Conservation (phyloP, 1,140 invertebrate genomes). For the Panulirus ornatus region DNA sequence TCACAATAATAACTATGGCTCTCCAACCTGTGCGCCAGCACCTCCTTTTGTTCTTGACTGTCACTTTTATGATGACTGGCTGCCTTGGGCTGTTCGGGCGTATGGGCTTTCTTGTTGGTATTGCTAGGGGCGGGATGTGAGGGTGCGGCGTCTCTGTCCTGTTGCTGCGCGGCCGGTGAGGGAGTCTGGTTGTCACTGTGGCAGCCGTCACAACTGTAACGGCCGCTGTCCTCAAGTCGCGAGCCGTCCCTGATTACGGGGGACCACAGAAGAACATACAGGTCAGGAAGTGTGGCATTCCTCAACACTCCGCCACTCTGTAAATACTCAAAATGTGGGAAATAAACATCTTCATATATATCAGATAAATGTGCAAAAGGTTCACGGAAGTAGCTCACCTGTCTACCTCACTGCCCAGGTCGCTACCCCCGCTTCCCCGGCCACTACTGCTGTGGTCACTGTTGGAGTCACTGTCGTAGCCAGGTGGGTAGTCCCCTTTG, state of each 20-base stretch:
- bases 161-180: background rate
- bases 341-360: too few species aligned
- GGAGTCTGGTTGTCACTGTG: background rate
- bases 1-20: background rate
- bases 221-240: slow-evolving; percentile 60
- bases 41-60: background rate
- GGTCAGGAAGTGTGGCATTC: too few species aligned
- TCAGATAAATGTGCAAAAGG: too few species aligned
- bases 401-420: slow-evolving; percentile 62
- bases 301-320: too few species aligned
- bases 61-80: background rate
- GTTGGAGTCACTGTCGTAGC: slow-evolving; percentile 63
- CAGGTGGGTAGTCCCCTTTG: slow-evolving; percentile 28
- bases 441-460: slow-evolving; percentile 69
- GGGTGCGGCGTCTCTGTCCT: background rate
- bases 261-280: too few species aligned
- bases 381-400: too few species aligned
- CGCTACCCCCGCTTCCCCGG: slow-evolving; percentile 57
- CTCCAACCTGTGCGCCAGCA: too few species aligned
- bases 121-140: background rate
- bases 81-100: background rate
- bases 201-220: slow-evolving; percentile 62
- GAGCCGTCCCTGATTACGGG: slow-evolving; percentile 56
- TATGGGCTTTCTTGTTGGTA: background rate
- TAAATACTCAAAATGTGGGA: too few species aligned